These are phyloP conservation scores for Corythornis cristatus DNA, from an alignment of 2,113 vertebrate species.

Conservation along the genomic window DNA sequence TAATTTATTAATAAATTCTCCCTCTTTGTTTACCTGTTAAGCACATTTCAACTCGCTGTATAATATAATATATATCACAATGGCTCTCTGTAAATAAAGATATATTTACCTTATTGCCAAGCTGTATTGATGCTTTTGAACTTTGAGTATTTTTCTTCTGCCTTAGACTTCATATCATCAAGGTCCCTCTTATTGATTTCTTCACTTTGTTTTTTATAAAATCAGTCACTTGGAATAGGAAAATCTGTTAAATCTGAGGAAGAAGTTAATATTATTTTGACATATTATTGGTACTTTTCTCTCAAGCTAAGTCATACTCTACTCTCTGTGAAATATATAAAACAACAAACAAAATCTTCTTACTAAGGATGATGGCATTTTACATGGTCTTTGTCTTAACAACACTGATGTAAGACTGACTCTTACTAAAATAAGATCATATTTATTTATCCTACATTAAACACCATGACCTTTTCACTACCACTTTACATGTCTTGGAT, in stretches of 20 bases:
- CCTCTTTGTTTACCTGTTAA: neutral
- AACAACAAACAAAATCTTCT: neutral
- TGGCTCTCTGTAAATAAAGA: neutral
- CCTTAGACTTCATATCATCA: neutral
- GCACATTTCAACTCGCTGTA: neutral
- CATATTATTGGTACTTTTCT: neutral
- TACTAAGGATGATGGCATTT: neutral
- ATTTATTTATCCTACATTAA: conserved; percentile 56
- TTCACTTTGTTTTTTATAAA: neutral
- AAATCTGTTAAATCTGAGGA: neutral
- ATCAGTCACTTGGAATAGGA: neutral
- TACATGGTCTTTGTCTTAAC: neutral
- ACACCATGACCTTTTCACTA: conserved; percentile 55
- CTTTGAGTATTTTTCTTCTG: neutral
- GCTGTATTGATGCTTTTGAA: neutral
- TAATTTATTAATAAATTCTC: neutral
- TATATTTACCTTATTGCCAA: neutral
- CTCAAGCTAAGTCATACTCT: neutral
- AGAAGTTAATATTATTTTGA: neutral
- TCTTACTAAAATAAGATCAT: conserved; percentile 45
- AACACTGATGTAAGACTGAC: conserved; percentile 35
- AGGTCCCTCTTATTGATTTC: neutral
- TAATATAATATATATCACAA: neutral
- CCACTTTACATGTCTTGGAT: conserved; percentile 20
- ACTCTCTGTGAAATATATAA: neutral